Percentiles rank a stretch among this genome's conserved stretches.
Evolutionary conservation across 2,797 vertebrate species (phyloP).

Genomic region (Xenentodon cancila): DNA sequence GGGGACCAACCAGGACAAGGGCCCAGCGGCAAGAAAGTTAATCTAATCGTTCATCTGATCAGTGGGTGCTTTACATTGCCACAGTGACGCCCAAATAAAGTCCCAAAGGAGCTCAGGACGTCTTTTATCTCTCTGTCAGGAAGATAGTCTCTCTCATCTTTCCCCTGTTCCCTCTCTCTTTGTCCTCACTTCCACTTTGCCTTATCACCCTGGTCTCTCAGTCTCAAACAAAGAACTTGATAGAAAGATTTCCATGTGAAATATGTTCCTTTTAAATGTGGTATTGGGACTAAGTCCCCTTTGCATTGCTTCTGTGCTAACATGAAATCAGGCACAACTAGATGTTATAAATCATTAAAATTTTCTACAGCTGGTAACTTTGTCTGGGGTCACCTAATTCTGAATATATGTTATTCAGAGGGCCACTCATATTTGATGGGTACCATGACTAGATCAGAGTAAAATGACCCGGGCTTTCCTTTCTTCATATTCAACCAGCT

Average conservation of each 20-base stretch:
- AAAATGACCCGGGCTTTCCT: too few species aligned
- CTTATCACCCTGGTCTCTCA: constrained; percentile 58
- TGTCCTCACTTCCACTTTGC: constrained; percentile 51
- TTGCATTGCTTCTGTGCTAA: constrained; percentile 7
- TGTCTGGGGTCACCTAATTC: too few species aligned
- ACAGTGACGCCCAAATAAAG: constrained; percentile 71
- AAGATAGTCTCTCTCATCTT: constrained; percentile 59
- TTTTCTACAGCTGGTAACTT: too few species aligned
- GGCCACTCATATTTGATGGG: too few species aligned
- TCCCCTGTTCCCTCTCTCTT: constrained; percentile 48
- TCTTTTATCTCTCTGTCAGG: constrained; percentile 77
- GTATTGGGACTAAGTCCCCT: constrained; percentile 13
- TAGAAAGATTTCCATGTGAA: constrained; percentile 59
- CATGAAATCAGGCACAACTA: constrained; percentile 16
- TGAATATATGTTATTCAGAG: too few species aligned
- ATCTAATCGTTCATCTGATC: constrained; percentile 82
- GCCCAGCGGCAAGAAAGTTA: constrained; percentile 60
- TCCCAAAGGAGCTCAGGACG: constrained; percentile 73
- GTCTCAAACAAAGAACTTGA: constrained; percentile 57
- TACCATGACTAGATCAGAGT: too few species aligned
- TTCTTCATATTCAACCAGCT: too few species aligned
- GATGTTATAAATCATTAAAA: background rate
- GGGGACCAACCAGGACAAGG: constrained; percentile 67
- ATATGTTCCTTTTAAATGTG: constrained; percentile 35
- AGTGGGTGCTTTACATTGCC: constrained; percentile 70